These are phyloP conservation scores for Drosophila robusta DNA, from an alignment of 2,888 invertebrate genomes.

Conservation along the genomic window DNA sequence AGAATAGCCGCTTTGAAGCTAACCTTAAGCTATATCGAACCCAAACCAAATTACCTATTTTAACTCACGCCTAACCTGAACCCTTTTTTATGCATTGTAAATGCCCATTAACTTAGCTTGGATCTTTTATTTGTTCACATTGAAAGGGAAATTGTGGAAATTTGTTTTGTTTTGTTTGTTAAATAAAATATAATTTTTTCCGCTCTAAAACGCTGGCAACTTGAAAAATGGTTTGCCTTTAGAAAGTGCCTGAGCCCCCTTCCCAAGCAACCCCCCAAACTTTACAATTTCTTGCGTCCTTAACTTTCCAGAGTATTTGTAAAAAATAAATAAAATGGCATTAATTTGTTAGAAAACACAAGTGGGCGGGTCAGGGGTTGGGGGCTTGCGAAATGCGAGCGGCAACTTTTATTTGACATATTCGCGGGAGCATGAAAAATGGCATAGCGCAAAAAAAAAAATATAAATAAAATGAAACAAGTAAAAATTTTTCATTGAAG, in stretches of 20 bases:
- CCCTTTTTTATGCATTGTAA: conserved; percentile 44
- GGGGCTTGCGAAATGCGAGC: conserved; percentile 15
- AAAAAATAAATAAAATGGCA: conserved; percentile 78
- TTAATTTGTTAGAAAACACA: conserved; percentile 73
- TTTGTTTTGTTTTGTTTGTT: conserved; percentile 69
- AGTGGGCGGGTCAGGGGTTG: conserved; percentile 19
- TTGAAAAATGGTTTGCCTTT: conserved; percentile 60
- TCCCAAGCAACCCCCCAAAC: conserved; percentile 1
- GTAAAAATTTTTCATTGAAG: conserved; percentile 65
- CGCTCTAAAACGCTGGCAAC: conserved; percentile 62
- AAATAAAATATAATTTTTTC: conserved; percentile 66
- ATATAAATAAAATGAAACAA: conserved; percentile 29
- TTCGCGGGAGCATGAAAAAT: conserved; percentile 76
- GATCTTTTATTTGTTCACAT: conserved; percentile 62
- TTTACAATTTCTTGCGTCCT: conserved; percentile 25
- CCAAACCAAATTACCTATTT: conserved; percentile 17
- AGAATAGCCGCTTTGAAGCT: conserved; percentile 8
- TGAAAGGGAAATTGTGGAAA: conserved; percentile 70
- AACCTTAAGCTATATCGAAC: conserved; percentile 5
- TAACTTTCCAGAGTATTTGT: conserved; percentile 60
- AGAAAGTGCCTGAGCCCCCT: conserved; percentile 9
- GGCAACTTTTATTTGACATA: conserved; percentile 76
- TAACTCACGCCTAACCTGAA: conserved; percentile 4
- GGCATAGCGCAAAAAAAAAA: conserved; percentile 47
- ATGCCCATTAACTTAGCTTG: conserved; percentile 29